phyloP scores from a whole-genome alignment of 2,797 vertebrate genomes.

The Sebastes goodei region DNA sequence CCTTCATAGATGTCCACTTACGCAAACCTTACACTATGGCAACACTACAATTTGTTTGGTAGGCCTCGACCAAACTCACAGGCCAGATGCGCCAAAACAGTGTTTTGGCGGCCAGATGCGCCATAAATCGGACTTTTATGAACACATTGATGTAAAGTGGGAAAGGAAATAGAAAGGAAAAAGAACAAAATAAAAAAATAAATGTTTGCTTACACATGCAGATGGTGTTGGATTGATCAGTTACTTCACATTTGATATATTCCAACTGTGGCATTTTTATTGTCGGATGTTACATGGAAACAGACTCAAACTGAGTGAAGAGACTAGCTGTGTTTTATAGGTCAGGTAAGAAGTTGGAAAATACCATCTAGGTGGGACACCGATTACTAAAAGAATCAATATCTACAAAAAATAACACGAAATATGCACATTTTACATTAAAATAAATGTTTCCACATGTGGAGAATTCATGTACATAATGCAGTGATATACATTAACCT shows the following conservation, averaged over 20 bases:
- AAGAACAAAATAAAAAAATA: neutral
- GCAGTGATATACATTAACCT: neutral
- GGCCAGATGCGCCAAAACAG: neutral
- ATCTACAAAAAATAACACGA: accelerated
- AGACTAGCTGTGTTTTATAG: neutral
- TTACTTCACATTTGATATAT: neutral
- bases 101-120: neutral
- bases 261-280: neutral
- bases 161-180: neutral
- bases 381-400: accelerated
- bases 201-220: neutral
- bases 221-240: neutral
- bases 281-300: accelerated
- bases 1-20: neutral
- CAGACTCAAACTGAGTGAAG: accelerated
- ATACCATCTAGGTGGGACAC: neutral
- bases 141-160: accelerated
- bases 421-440: accelerated
- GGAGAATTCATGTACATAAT: accelerated
- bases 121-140: accelerated
- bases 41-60: neutral
- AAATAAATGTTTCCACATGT: accelerated
- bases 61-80: neutral
- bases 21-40: neutral
- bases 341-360: neutral